Evolutionary conservation across 2,113 vertebrate genomes (phyloP).

Genomic region (Mirza zaza): DNA sequence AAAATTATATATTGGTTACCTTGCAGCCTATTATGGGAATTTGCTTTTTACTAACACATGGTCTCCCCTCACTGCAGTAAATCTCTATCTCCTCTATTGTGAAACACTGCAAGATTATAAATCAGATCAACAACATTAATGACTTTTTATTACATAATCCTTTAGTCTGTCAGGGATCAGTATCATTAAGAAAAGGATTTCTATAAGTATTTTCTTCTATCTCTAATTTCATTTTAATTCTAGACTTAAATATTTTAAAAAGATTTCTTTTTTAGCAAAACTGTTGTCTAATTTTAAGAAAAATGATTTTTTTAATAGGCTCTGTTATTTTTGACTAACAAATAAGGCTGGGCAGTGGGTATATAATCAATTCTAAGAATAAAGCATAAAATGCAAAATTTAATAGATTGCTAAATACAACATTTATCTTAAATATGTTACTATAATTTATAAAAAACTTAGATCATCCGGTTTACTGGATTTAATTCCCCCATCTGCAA

Average conservation of each 20-base stretch:
- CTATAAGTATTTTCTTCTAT: not conserved
- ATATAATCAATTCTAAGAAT: not conserved
- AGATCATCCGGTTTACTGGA: not conserved
- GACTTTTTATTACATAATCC: not conserved
- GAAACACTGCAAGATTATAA: slow-evolving; percentile 16
- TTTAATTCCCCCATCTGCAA: slow-evolving; percentile 32
- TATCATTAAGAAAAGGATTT: not conserved
- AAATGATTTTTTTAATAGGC: not conserved
- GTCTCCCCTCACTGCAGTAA: not conserved
- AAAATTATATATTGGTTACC: slow-evolving; percentile 7
- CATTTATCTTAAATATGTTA: not conserved
- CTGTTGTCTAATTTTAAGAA: not conserved
- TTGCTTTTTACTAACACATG: not conserved
- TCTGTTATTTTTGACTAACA: not conserved
- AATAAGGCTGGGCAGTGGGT: not conserved
- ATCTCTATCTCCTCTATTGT: not conserved
- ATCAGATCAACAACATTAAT: not conserved
- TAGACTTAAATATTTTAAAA: not conserved
- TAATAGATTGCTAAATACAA: not conserved
- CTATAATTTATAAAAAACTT: not conserved
- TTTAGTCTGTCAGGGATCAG: not conserved
- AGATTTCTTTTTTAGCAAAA: not conserved
- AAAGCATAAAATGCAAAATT: not conserved
- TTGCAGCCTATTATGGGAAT: not conserved
- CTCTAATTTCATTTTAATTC: slow-evolving; percentile 22